Evolutionary conservation across 2,888 invertebrate species (phyloP), one percentile per base, ranked within the genome.

Genomic region (Fabriciana adippe): DNA sequence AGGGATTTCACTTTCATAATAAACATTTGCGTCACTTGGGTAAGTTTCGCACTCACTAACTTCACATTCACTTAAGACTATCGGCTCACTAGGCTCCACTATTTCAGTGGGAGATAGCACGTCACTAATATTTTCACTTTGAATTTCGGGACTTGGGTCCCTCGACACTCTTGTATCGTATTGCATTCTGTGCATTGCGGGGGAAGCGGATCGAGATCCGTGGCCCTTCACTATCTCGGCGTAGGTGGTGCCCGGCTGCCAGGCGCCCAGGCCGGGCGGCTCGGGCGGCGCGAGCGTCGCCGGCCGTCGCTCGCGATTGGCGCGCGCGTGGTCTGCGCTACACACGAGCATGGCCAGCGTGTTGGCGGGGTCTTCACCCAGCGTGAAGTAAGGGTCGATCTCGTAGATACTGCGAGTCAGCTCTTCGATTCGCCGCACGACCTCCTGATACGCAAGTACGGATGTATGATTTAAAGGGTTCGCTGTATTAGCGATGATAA

Each of bases 221-320:
- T 80, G 79, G 90, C 97, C 96, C 75, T 95, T 94, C 70, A 97
- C 93, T 73, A 97, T 95, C 87, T 96, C 96, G 59, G 97, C 96
- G 84, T 97, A 97, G 57, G 96, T 94, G 59, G 96, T 94, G 31
- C 96, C 96, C 3, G 95, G 95, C 55, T 92, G 83, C 96, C 96
- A 96, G 81, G 95, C 94, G 16, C 53, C 51, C 96, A 96, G 83
- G 16, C n/a, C 35, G 96, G 96, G 82, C 95, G 95, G 55, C 94
- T 93, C 0, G 95, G 95, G 74, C 92, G 71, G 66, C 68, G 74
- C 74, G 69, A 66, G 72, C 67, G 68, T 64, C 61, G 67, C 67
- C 72, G 94, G 90, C 76, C 94, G 90, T 71, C 93, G 91, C 45
- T 91, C 88, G 70, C 93, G 90, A 71, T 85, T 80, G 67, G 83